phyloP scores from a whole-genome alignment of 2,888 invertebrate genomes.

The Euphydryas editha region DNA sequence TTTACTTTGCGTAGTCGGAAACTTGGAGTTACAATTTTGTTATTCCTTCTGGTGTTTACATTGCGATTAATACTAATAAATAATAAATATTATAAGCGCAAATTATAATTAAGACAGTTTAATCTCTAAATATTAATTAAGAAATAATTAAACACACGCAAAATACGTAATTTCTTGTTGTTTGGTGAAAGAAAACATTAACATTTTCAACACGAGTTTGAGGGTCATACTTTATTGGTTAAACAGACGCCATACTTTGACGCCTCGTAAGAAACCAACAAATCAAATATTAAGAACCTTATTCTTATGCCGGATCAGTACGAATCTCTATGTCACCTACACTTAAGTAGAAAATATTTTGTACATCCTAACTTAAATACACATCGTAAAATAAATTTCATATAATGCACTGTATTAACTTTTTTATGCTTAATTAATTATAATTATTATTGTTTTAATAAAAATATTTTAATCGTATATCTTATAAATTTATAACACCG shows the following conservation, averaged over 20 bases:
- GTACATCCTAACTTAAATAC: not conserved
- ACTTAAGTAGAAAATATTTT: slow-evolving; percentile 27
- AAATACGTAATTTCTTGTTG: not conserved
- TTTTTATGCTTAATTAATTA: too few species aligned
- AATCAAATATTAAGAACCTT: slow-evolving; percentile 71
- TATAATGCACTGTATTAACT: not conserved
- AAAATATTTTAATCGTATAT: not conserved
- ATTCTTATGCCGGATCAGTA: slow-evolving; percentile 69
- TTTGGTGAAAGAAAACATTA: slow-evolving; percentile 5
- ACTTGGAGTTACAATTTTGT: too few species aligned
- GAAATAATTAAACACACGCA: not conserved
- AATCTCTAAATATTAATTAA: not conserved
- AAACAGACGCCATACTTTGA: slow-evolving; percentile 66
- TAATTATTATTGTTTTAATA: not conserved
- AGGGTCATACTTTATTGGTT: slow-evolving; percentile 50
- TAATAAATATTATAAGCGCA: too few species aligned
- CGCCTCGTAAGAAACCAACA: slow-evolving; percentile 69
- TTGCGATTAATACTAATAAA: too few species aligned
- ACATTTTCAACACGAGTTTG: slow-evolving; percentile 27
- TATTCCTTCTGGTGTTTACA: too few species aligned
- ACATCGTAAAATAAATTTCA: not conserved
- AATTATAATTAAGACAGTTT: too few species aligned
- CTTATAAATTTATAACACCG: slow-evolving; percentile 2
- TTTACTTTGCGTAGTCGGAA: too few species aligned
- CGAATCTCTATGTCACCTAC: slow-evolving; percentile 51